Conservation (phyloP, 2,888 invertebrate genomes). For the Caenorhabditis japonica region DNA sequence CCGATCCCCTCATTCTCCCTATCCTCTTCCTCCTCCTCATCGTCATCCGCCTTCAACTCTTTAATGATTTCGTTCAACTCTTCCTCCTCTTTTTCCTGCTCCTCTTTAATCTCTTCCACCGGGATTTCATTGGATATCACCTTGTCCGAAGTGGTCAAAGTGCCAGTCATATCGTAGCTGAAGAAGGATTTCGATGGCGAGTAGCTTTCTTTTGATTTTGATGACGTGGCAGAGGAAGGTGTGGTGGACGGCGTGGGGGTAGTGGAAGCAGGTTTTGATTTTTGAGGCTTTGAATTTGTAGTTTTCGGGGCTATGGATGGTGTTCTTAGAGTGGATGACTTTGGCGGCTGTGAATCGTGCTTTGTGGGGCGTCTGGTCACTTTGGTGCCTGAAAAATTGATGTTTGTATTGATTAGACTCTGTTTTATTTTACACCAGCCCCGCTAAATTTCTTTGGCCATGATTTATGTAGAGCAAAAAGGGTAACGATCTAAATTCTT, state of each 20-base stretch:
- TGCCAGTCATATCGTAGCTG: conserved; percentile 31
- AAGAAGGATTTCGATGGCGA: conserved; percentile 52
- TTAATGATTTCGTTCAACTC: conserved; percentile 47
- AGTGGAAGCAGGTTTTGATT: background rate
- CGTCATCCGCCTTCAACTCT: conserved; percentile 40
- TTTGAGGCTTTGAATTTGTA: conserved; percentile 10
- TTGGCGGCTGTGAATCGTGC: no score
- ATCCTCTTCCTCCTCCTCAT: conserved; percentile 2
- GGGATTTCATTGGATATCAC: conserved; percentile 37
- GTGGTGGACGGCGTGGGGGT: conserved; percentile 1
- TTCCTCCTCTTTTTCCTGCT: conserved; percentile 33
- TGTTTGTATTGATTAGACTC: no score
- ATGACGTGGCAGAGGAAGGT: conserved; percentile 20
- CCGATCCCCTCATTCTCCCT: conserved; percentile 25
- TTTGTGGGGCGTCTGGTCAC: conserved; percentile 1
- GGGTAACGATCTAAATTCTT: no score
- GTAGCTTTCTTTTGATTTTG: conserved; percentile 38
- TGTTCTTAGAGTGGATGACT: no score
- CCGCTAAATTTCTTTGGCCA: no score
- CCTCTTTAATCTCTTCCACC: conserved; percentile 10
- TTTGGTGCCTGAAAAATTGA: conserved; percentile 22
- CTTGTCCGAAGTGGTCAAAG: conserved; percentile 1
- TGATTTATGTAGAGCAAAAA: no score
- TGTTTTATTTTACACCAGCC: no score
- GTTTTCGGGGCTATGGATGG: no score